Base-by-base conservation (phyloP, 2,888 invertebrate genomes). In the Epinotia brunnichana region DNA sequence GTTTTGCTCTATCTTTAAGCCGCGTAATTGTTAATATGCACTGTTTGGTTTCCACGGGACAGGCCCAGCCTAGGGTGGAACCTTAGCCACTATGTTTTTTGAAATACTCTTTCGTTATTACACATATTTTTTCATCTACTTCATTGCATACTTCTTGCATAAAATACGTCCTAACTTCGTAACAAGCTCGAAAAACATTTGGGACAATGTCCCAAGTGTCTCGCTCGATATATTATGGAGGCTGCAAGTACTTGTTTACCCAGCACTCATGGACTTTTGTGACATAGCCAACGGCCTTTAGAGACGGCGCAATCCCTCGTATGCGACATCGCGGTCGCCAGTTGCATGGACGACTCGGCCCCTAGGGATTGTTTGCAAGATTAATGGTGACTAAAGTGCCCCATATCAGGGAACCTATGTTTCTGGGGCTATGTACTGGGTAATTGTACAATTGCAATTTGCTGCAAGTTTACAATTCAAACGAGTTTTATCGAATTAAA, bases 321-420 rank as follows among this genome's bases (percentile, higher is more conserved):
- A 60, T 51, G 59, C 68, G 51, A 69, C 68, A 60, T 7, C 53
- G 56, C 29, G 69, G 29, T 57, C 63, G 57, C 63, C 48, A 19
- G 59, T 15, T 39, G 63, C 70, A 63, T 19, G 63, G 63, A 48
- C 63, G 13, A 13, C 51, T 57, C 62, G n/a, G 41, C 48, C 63
- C 57, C 17, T 35, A 35, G 63, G 17, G 70, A 48, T 44, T 62
- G 35, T 41, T 48, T 70, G 62, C 48, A 70, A 70, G 70, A 70
- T 70, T 57, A 57, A 70, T 70, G 56, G 63, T 51, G 57, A 63
- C 70, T 70, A 51, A 44, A 70, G 56, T 63, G 48, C 57, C 63
- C 63, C 35, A 70, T 48, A 70, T 63, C 57, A 59, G 56, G 70
- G 61, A 35, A 63, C 29, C 56, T 17, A 10, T 48, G 57, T 41